Percentiles rank a stretch among this genome's conserved stretches.
Evolutionary conservation across 2,888 invertebrate species (phyloP).

Genomic region (Leptopilina syphax): DNA sequence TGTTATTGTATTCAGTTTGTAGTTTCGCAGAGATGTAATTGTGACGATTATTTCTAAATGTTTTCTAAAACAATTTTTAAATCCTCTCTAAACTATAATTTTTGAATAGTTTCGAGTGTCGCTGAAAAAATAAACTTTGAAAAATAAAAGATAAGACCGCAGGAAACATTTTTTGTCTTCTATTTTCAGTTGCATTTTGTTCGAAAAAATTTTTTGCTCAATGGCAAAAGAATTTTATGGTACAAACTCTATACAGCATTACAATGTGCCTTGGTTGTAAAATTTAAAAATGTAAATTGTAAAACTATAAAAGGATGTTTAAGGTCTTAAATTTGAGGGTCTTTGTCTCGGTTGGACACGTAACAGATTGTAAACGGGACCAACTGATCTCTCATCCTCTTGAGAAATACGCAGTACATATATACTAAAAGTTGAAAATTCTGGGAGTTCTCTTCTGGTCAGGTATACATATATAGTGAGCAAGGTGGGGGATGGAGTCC

Average conservation of each 20-base stretch:
- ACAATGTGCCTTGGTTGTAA: not conserved
- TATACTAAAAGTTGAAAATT: not conserved
- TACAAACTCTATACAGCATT: not conserved
- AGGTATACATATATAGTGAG: not conserved
- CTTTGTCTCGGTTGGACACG: constrained; percentile 26
- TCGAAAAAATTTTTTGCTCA: not conserved
- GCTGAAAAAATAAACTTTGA: too few species aligned
- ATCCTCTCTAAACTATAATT: too few species aligned
- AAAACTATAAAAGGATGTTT: constrained; percentile 5
- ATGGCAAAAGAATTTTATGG: not conserved
- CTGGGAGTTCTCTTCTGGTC: not conserved
- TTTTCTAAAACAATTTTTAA: too few species aligned
- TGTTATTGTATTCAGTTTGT: too few species aligned
- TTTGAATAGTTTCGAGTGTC: too few species aligned
- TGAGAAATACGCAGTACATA: constrained; percentile 1
- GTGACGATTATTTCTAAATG: too few species aligned
- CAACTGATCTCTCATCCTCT: not conserved
- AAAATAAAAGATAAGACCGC: too few species aligned
- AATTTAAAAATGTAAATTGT: constrained; percentile 7
- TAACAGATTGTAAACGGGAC: constrained; percentile 21
- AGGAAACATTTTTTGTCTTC: too few species aligned
- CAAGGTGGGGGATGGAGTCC: constrained; percentile 5
- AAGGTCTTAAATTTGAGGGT: constrained; percentile 27
- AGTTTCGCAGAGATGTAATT: too few species aligned
- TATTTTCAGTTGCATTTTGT: too few species aligned